Base-by-base conservation (phyloP, 1,140 invertebrate species). In the Panagrolaimus sp. region DNA sequence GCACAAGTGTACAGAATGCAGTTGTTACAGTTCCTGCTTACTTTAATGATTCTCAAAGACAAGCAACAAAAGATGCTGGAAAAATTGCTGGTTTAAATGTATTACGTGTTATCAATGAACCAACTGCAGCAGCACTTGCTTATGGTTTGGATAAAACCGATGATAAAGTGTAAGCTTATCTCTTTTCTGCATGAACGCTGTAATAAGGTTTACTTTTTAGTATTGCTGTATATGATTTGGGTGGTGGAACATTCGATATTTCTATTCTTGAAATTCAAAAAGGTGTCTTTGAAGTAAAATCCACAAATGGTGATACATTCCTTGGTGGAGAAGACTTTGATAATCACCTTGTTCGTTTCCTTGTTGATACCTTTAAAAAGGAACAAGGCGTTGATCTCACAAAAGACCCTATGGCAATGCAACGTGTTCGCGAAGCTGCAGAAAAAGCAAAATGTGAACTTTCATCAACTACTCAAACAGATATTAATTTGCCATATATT, bases 121-220 rank as follows among this genome's bases (percentile, higher is more conserved):
- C 94, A 3, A 97, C 94, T 9, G 94, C 94, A 62, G 94, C 94
- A 69, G 94, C 94, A 66, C 86, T 98, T 23, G 94, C 95, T 46
- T 98, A 98, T 86, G 96, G 96, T 63, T 92, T 99, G 91, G 93
- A 98, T 84, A 98, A 98, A 85, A 89, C 92, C 46, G 93, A 96
- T 69, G 95, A 98, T 84, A 97, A 93, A 89, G 89, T 98, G 92
- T 95, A 71, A 67, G 70, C 23, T 14, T 14, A 9, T 53, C 13
- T 14, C 9, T 46, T 7, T 14, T 44, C n/a, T 46, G 45, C 70
- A 63, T n/a, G n/a, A n/a, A n/a, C n/a, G n/a, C 44, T 74, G 20
- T 38, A 7, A 38, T 38, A 13, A 9, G 14, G 25, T 46, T 23
- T 25, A 3, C 11, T 44, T 78, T 79, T 75, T 82, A 96, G 92